Evolutionary conservation across 2,113 vertebrate species (phyloP).

Genomic region (human (Homo sapiens)): DNA sequence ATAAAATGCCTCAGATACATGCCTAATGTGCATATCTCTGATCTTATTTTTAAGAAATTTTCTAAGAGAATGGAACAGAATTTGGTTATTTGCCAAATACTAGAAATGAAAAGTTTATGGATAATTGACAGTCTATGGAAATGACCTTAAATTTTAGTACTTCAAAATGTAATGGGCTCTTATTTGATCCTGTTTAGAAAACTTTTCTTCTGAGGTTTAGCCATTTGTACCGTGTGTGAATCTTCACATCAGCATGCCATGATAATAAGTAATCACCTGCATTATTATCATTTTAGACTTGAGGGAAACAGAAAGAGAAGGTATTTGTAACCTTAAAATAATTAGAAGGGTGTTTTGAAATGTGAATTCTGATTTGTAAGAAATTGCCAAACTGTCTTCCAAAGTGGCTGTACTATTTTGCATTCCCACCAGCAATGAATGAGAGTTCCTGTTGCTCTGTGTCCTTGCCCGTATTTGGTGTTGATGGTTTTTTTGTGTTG

Average conservation of each 20-base stretch:
- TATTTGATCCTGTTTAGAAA: not conserved
- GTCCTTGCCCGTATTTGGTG: not conserved
- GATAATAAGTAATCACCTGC: not conserved
- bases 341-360: constrained; percentile 16
- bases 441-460: not conserved
- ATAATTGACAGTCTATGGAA: not conserved
- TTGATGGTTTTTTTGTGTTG: not conserved
- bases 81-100: not conserved
- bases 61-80: constrained; percentile 18
- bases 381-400: not conserved
- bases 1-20: not conserved
- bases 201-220: not conserved
- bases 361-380: not conserved
- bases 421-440: not conserved
- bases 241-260: not conserved
- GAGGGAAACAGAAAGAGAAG: not conserved
- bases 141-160: not conserved
- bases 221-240: not conserved
- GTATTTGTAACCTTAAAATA: not conserved
- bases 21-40: not conserved
- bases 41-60: constrained; percentile 5
- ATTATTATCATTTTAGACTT: constrained; percentile 15
- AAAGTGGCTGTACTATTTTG: not conserved
- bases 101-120: not conserved
- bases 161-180: not conserved